Conservation (phyloP, 2,888 invertebrate genomes). For the Cerastis leucographa region DNA sequence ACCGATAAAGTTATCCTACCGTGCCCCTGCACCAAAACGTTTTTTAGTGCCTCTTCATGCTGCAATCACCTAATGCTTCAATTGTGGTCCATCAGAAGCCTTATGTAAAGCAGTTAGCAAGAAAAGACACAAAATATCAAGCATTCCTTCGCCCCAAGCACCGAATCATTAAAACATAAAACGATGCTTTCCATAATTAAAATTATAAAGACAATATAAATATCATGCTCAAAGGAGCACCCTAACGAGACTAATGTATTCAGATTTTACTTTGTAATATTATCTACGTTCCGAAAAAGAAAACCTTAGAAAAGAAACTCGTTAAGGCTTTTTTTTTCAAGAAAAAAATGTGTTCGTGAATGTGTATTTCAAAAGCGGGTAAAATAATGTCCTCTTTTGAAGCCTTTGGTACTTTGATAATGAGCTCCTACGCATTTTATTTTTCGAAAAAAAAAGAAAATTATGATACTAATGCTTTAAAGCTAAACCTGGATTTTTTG, state of each 20-base stretch:
- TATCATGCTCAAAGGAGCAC: slow-evolving; percentile 29
- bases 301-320: slow-evolving; percentile 62
- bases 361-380: slow-evolving; percentile 55
- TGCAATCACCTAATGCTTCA: not conserved
- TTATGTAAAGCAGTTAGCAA: not conserved
- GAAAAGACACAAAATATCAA: not conserved
- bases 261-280: slow-evolving; percentile 63
- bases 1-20: not conserved
- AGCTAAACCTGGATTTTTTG: not conserved
- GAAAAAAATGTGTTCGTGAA: slow-evolving; percentile 59
- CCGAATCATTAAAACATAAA: not conserved
- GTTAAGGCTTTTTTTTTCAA: slow-evolving; percentile 56
- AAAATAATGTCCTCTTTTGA: slow-evolving; percentile 65
- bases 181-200: slow-evolving; percentile 29
- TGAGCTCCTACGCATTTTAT: slow-evolving; percentile 31
- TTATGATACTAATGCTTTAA: not conserved
- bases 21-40: not conserved
- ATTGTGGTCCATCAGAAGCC: not conserved
- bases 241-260: slow-evolving; percentile 59
- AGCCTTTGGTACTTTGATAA: slow-evolving; percentile 38
- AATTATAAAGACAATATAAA: slow-evolving; percentile 53
- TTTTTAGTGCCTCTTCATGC: not conserved
- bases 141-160: not conserved
- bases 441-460: slow-evolving; percentile 3
- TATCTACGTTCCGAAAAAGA: slow-evolving; percentile 60